These are phyloP conservation scores for Teleopsis dalmanni DNA, from an alignment of 1,140 invertebrate genomes.

Conservation along the genomic window DNA sequence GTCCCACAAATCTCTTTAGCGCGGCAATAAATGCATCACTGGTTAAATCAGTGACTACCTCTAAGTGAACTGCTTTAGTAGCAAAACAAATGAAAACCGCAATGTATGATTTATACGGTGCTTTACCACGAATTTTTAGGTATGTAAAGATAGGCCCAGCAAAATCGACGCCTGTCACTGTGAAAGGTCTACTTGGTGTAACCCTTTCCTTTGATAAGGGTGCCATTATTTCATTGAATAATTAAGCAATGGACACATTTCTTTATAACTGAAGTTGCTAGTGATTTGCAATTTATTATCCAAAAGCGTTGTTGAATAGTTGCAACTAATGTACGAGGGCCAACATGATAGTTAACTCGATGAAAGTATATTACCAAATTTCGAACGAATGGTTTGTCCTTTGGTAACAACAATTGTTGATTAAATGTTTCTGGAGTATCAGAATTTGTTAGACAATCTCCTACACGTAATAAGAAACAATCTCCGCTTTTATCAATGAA, in stretches of 20 bases:
- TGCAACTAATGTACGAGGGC: not conserved
- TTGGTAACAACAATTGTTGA: constrained; percentile 5
- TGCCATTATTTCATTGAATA: not conserved
- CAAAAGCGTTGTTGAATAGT: not conserved
- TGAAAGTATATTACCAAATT: not conserved
- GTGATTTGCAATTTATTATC: not conserved
- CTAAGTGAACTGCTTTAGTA: constrained; percentile 46
- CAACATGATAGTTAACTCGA: not conserved
- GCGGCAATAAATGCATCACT: constrained; percentile 32
- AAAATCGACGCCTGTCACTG: not conserved
- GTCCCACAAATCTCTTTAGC: constrained; percentile 30
- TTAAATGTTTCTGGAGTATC: not conserved
- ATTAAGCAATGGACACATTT: not conserved
- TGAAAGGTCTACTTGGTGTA: not conserved
- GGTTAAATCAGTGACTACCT: constrained; percentile 33
- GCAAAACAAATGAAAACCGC: constrained; percentile 17
- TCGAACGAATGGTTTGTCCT: no score
- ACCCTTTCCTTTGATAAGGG: not conserved
- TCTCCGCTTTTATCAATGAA: no score
- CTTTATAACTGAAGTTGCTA: not conserved
- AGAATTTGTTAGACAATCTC: not conserved
- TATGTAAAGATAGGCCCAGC: not conserved
- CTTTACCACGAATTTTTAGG: not conserved
- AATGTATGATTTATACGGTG: not conserved
- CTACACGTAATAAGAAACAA: no score